Evolutionary conservation across 2,888 invertebrate species (phyloP).

Genomic region (Drosophila suboccidentalis): DNA sequence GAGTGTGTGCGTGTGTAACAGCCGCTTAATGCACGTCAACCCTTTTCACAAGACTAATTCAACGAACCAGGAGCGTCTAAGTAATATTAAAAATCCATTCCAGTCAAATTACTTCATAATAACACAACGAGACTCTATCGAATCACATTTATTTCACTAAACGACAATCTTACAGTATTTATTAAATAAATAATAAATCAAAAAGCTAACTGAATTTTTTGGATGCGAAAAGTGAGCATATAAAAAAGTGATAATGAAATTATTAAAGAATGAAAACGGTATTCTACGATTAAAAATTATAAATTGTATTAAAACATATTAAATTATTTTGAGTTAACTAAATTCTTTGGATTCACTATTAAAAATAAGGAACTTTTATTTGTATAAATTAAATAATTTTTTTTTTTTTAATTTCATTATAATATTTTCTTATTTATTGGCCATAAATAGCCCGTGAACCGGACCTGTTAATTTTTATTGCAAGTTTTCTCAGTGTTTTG

Average conservation of each 20-base stretch:
- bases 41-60: constrained; percentile 67
- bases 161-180: neutral
- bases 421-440: neutral
- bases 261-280: no score
- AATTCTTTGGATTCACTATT: no score
- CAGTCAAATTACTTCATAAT: neutral
- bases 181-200: no score
- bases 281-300: no score
- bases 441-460: neutral
- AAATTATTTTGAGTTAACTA: no score
- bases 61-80: constrained; percentile 48
- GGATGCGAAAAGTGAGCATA: no score
- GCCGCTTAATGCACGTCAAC: constrained; percentile 65
- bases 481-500: constrained; percentile 30
- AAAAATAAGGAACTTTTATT: no score
- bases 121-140: neutral
- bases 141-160: neutral
- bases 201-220: no score
- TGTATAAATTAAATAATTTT: no score
- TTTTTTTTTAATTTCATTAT: no score
- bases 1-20: constrained; percentile 29
- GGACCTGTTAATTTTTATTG: constrained; percentile 34
- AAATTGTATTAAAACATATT: no score
- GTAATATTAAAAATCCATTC: constrained; percentile 1
- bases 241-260: no score